Base-by-base conservation (phyloP, 1,140 invertebrate genomes). In the Lasaia peninsularis region DNA sequence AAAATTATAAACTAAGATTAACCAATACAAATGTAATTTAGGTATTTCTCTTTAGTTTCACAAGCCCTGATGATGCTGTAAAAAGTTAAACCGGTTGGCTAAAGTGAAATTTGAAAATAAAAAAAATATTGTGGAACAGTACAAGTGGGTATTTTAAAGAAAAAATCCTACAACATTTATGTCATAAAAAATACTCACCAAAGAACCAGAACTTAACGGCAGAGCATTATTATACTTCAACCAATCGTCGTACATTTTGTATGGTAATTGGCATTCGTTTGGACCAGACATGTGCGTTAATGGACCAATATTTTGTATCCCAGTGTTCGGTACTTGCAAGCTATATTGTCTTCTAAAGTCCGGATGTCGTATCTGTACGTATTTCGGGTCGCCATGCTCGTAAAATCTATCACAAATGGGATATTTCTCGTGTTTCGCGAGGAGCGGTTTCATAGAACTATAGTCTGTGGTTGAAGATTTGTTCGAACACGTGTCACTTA, bases 151-250 rank as follows among this genome's bases (percentile, higher is more conserved):
- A n/a, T n/a, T n/a, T n/a, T n/a, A n/a, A n/a, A n/a, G n/a, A n/a
- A n/a, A n/a, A n/a, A n/a, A n/a, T n/a, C n/a, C n/a, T n/a, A n/a
- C n/a, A n/a, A n/a, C n/a, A n/a, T n/a, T n/a, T n/a, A n/a, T n/a
- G n/a, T n/a, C n/a, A n/a, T 0, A 28, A 28, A 7, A 40, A 16
- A 40, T 40, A 78, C 84, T 79, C 49, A 87, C 82, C 75, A 86
- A 75, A 44, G 78, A 73, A 65, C 71, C 78, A 12, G 79, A 84
- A 67, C 86, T 82, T 52, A 88, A 64, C 8, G 84, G 82, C 63
- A 88, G 75, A 64, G 80, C 74, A 37, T 86, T 88, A 44, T 88
- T 86, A 69, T 88, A 88, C 56, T 85, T 88, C 73, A 88, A 57
- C 82, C 82, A 86, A 69, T 88, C 81, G 55, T 88, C 83, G 14